A percentile compares a stretch with the other conserved stretches of the same genome.
These are phyloP conservation scores for Netelia fuscicornis DNA, from an alignment of 2,888 invertebrate genomes.

Conservation along the genomic window DNA sequence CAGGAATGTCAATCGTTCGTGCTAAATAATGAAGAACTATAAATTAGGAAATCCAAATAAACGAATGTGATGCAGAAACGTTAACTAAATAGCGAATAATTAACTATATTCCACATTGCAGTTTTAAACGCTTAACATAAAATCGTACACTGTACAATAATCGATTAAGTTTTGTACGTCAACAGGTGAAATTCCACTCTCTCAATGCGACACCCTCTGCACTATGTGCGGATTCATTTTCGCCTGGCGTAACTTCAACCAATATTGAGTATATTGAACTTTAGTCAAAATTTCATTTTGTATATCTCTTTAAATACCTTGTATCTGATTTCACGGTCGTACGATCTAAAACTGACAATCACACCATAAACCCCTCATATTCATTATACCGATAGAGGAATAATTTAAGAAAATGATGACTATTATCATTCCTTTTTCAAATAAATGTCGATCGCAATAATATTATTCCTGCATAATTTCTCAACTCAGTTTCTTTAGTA, in stretches of 20 bases:
- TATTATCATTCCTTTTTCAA: too few relatives aligned
- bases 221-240: background rate
- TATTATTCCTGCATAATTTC: too few relatives aligned
- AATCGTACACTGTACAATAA: background rate
- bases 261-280: background rate
- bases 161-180: background rate
- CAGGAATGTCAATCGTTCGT: background rate
- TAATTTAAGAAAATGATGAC: too few relatives aligned
- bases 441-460: too few relatives aligned
- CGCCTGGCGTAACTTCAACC: background rate
- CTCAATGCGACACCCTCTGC: background rate
- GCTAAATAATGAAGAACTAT: background rate
- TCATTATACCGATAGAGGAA: too few relatives aligned
- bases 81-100: slow-evolving; percentile 1
- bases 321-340: too few relatives aligned
- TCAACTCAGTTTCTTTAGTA: too few relatives aligned
- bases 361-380: too few relatives aligned
- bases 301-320: too few relatives aligned
- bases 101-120: background rate
- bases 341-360: too few relatives aligned
- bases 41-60: background rate
- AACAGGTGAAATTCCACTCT: background rate
- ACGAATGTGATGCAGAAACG: background rate
- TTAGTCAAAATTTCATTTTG: too few relatives aligned
- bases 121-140: background rate